Evolutionary conservation across 2,797 vertebrate genomes (phyloP), one percentile per base, ranked within the genome.

Genomic region (Sebastes matsubarae): DNA sequence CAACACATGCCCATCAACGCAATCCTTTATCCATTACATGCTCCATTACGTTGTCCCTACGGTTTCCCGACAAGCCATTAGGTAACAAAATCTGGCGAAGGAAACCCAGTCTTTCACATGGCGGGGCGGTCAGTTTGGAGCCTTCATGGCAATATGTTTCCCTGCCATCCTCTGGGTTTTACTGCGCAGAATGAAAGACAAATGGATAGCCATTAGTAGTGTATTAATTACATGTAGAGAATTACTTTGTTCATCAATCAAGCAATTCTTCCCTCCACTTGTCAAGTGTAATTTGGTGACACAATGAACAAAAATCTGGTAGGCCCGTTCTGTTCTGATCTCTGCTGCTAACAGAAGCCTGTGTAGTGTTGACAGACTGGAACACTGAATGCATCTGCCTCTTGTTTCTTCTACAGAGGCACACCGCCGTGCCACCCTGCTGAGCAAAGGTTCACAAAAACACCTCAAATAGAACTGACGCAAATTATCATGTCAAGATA

Each of bases 151-250:
- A 63, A 90, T 79, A 86, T 65, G 80, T 82, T 87, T 85, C 77
- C 92, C 90, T 89, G 91, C 91, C 92, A 81, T 79, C 84, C 85
- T 89, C 76, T 74, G 71, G 64, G 61, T 89, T 87, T 89, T 72
- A 86, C 86, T 58, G 57, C 6, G 24, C 72, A 70, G 75, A 81
- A 86, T 77, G 79, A 81, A 91, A 95, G 95, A 95, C 91, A 94
- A 94, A 95, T 95, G 94, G 92, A 82, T 80, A 76, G 87, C 90
- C 92, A 94, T 95, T 95, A 93, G 94, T 92, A 91, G 93, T 92
- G 90, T 95, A 96, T 96, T 96, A 96, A 96, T 96, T 96, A 96
- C 96, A 95, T 94, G 93, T 94, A 91, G 90, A 87, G 92, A 92
- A 96, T 94, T 80, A 94, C 94, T 95, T 93, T 93, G 83, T 95